Percentiles rank a stretch among this genome's conserved stretches.
These are phyloP conservation scores for Trichomycterus rosablanca DNA, from an alignment of 2,113 vertebrate genomes.

Conservation along the genomic window DNA sequence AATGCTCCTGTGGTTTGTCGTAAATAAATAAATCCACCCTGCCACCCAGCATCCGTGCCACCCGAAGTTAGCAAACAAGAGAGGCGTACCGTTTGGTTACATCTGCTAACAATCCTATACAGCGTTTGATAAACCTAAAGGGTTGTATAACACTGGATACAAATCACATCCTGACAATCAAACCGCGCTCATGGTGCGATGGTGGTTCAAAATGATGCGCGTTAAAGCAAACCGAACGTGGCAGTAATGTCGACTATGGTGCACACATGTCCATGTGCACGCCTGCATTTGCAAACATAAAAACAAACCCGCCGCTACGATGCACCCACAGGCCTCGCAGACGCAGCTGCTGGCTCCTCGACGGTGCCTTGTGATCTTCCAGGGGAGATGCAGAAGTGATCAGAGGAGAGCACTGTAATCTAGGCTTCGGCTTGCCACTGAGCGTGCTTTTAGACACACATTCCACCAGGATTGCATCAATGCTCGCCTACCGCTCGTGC, in stretches of 20 bases:
- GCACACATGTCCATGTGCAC: constrained; percentile 11
- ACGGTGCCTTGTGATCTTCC: constrained; percentile 44
- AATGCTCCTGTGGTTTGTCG: too few relatives aligned
- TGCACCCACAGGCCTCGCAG: constrained; percentile 43
- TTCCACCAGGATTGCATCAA: constrained; percentile 46
- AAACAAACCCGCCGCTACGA: constrained; percentile 21
- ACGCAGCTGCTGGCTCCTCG: constrained; percentile 43
- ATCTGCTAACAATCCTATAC: constrained; percentile 12
- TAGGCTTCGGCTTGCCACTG: constrained; percentile 28
- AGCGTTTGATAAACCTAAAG: constrained; percentile 20
- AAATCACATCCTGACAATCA: constrained; percentile 17
- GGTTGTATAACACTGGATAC: constrained; percentile 12
- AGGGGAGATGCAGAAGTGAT: constrained; percentile 45
- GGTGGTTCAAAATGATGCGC: constrained; percentile 31
- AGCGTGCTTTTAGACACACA: constrained; percentile 38
- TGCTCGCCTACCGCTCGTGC: constrained; percentile 26
- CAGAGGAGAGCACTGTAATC: constrained; percentile 44
- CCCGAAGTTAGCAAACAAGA: too few relatives aligned
- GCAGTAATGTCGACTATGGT: constrained; percentile 25
- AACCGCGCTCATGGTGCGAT: constrained; percentile 23
- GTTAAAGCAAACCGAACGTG: constrained; percentile 17
- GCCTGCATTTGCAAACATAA: too few relatives aligned
- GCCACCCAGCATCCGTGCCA: too few relatives aligned
- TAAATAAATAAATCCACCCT: too few relatives aligned
- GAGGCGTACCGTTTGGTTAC: too few relatives aligned